Conservation (phyloP, 2,797 vertebrate genomes). For the Nannoperca australis region DNA sequence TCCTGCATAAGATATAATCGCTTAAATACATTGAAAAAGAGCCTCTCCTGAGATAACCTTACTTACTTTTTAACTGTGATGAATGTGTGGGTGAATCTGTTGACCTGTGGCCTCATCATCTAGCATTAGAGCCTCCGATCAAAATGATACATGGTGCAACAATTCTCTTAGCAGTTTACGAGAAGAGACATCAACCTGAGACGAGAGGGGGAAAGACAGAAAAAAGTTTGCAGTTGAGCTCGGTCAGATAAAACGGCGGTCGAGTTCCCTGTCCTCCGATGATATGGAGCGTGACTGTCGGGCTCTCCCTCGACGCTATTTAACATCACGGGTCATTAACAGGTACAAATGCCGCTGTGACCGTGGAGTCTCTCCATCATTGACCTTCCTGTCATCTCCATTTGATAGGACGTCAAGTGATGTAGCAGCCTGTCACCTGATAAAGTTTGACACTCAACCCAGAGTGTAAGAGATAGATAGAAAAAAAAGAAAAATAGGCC, state of each 20-base stretch:
- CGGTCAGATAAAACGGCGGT: constrained; percentile 14
- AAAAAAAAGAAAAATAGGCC: constrained; percentile 11
- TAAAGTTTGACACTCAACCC: constrained; percentile 38
- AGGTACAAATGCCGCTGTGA: constrained; percentile 64
- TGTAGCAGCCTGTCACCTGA: constrained; percentile 68
- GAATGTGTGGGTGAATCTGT: constrained; percentile 16
- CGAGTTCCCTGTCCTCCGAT: constrained; percentile 45
- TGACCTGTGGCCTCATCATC: constrained; percentile 26
- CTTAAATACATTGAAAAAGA: constrained; percentile 3
- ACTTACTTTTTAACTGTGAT: constrained; percentile 18
- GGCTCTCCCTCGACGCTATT: constrained; percentile 47
- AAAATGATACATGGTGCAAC: constrained; percentile 60
- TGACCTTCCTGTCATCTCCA: constrained; percentile 65
- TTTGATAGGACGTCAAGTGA: constrained; percentile 49
- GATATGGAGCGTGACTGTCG: constrained; percentile 50
- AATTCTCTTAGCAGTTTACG: constrained; percentile 47
- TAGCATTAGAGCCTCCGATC: constrained; percentile 37
- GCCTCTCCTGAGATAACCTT: neutral
- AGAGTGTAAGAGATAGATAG: neutral
- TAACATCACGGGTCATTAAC: constrained; percentile 74
- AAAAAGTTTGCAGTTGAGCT: neutral
- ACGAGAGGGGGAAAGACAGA: neutral
- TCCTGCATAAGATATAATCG: constrained; percentile 13
- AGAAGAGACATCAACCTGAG: constrained; percentile 16
- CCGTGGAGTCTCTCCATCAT: constrained; percentile 20